These are phyloP conservation scores for Pelagia noctiluca DNA, from an alignment of 30 jellyfish, hydroid and myxozoan genomes.

Conservation along the genomic window DNA sequence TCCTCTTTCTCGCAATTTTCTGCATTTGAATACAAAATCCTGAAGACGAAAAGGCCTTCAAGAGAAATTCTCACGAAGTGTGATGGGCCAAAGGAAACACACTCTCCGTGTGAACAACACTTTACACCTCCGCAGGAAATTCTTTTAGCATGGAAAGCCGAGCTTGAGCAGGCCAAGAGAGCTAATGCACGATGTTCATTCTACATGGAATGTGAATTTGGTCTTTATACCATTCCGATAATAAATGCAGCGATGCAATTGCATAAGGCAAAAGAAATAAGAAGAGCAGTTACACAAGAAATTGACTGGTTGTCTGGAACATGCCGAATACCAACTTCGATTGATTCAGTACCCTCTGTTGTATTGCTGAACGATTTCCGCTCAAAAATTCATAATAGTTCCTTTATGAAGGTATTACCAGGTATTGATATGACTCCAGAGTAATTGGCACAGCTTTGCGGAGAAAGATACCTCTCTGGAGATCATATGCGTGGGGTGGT, in stretches of 20 bases:
- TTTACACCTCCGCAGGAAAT: constrained; percentile 9
- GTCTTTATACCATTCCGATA: background rate
- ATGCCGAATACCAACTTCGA: background rate
- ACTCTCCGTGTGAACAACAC: constrained; percentile 18
- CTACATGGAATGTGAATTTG: background rate
- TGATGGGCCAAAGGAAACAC: background rate
- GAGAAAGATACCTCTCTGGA: background rate
- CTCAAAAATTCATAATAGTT: background rate
- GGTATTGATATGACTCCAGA: background rate
- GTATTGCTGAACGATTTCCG: constrained; percentile 8
- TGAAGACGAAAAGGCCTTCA: background rate
- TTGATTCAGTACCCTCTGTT: constrained; percentile 5
- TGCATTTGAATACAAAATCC: background rate
- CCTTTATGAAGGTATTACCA: background rate
- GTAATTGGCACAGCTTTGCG: constrained; percentile 18
- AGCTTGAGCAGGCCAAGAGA: constrained; percentile 4
- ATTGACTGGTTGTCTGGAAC: constrained; percentile 8
- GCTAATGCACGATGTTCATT: constrained; percentile 12
- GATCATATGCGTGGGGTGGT: constrained; percentile 12
- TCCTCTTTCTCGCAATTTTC: background rate
- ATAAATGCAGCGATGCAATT: background rate
- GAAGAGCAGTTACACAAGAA: constrained; percentile 3
- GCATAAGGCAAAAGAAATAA: constrained; percentile 1
- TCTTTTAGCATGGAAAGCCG: constrained; percentile 19
- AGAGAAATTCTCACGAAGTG: background rate